phyloP scores from a whole-genome alignment of 1,140 invertebrate genomes.

The Drosophila dunni region DNA sequence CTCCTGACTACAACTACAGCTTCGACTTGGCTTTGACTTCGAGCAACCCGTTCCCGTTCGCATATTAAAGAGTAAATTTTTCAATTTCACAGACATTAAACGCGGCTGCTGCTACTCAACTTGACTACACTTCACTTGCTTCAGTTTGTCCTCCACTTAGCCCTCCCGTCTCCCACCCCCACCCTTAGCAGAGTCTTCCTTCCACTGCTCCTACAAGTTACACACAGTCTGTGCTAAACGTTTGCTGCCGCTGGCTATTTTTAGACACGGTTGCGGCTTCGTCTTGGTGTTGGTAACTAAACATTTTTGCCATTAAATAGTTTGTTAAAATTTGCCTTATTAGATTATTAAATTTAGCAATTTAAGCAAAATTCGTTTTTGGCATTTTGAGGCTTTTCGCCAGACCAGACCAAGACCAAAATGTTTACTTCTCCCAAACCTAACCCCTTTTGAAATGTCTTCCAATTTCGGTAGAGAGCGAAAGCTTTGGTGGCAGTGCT shows the following conservation, averaged over 20 bases:
- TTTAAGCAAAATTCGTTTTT: slow-evolving; percentile 78
- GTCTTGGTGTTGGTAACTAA: slow-evolving; percentile 36
- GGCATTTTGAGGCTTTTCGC: slow-evolving; percentile 48
- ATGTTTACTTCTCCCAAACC: neutral
- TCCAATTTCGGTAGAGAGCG: slow-evolving; percentile 13
- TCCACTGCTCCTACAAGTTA: neutral
- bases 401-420: slow-evolving; percentile 4
- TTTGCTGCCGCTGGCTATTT: slow-evolving; percentile 64
- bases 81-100: slow-evolving; percentile 83
- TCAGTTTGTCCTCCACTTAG: slow-evolving; percentile 4
- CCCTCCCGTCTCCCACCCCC: neutral
- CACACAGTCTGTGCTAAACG: slow-evolving; percentile 70
- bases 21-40: slow-evolving; percentile 19
- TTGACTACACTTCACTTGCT: slow-evolving; percentile 36
- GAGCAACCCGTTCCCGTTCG: slow-evolving; percentile 60
- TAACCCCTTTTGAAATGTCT: neutral
- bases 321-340: slow-evolving; percentile 82
- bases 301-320: slow-evolving; percentile 77
- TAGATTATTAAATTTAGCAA: slow-evolving; percentile 83
- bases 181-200: neutral
- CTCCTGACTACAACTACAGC: neutral
- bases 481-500: slow-evolving; percentile 1
- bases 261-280: slow-evolving; percentile 40
- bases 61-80: slow-evolving; percentile 83
- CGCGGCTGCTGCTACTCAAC: slow-evolving; percentile 57